A percentile compares a stretch with the other conserved stretches of the same genome.
These are phyloP conservation scores for Lepidurus packardi DNA, from an alignment of 1,140 invertebrate genomes.

Conservation along the genomic window DNA sequence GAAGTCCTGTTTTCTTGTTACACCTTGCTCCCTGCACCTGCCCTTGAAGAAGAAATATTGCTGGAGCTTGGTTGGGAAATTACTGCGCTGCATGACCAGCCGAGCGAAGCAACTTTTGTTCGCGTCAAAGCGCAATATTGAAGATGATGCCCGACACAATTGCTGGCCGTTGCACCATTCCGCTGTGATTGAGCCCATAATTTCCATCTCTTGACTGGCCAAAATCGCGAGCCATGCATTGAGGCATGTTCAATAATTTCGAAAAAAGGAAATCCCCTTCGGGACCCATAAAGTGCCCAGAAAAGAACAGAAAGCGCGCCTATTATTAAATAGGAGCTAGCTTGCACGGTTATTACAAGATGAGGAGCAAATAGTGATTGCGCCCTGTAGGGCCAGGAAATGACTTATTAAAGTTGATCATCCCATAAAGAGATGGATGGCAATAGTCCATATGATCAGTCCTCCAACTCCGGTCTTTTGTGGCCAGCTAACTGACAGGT, in stretches of 20 bases:
- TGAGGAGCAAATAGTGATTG: too few species aligned
- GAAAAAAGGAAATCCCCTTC: too few species aligned
- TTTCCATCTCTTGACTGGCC: background rate
- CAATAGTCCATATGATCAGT: background rate
- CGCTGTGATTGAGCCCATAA: background rate
- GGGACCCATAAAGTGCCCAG: too few species aligned
- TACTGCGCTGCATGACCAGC: background rate
- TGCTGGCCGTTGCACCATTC: slow-evolving; percentile 1
- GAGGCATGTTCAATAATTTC: too few species aligned
- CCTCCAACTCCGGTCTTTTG: background rate
- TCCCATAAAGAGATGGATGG: background rate
- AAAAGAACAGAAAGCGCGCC: too few species aligned
- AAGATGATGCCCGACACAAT: background rate
- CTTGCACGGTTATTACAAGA: too few species aligned
- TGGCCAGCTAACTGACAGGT: background rate
- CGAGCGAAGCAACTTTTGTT: slow-evolving; percentile 8
- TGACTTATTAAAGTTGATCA: background rate
- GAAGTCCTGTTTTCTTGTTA: background rate
- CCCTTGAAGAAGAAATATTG: slow-evolving; percentile 18
- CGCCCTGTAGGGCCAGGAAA: background rate
- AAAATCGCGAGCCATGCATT: background rate
- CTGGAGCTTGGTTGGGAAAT: background rate
- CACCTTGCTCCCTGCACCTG: slow-evolving; percentile 16
- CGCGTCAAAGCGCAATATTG: slow-evolving; percentile 21
- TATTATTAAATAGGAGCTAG: too few species aligned